Conservation (phyloP, 2,113 vertebrate species). For the Pterocles gutturalis region DNA sequence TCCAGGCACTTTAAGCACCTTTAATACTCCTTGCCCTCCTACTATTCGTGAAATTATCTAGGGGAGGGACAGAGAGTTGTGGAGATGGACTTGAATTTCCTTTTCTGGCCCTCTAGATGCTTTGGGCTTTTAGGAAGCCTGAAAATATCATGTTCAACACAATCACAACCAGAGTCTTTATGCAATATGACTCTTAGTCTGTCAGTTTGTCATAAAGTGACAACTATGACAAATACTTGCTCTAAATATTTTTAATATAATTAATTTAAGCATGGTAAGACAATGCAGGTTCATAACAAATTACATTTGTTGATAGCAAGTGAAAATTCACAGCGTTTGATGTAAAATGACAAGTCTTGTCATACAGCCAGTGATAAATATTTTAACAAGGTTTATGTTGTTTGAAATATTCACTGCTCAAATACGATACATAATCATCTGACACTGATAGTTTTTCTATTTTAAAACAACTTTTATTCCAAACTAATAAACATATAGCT, state of each 20-base stretch:
- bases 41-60: not conserved
- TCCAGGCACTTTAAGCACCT: not conserved
- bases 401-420: conserved; percentile 22
- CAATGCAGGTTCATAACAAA: conserved; percentile 28
- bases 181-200: not conserved
- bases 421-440: not conserved
- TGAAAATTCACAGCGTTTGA: conserved; percentile 9
- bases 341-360: conserved; percentile 38
- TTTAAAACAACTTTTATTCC: conserved; percentile 13
- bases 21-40: not conserved
- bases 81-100: not conserved
- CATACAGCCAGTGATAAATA: not conserved
- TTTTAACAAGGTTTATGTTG: conserved; percentile 30
- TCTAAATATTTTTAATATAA: conserved; percentile 30
- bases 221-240: conserved; percentile 10
- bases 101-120: not conserved
- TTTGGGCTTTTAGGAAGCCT: not conserved
- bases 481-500: not conserved
- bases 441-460: not conserved
- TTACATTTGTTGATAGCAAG: not conserved
- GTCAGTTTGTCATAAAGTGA: conserved; percentile 22
- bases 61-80: not conserved
- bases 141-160: not conserved
- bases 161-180: not conserved
- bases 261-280: conserved; percentile 27